These are phyloP conservation scores for Oscheius sp. DNA, from an alignment of 2,888 invertebrate genomes.

Conservation along the genomic window DNA sequence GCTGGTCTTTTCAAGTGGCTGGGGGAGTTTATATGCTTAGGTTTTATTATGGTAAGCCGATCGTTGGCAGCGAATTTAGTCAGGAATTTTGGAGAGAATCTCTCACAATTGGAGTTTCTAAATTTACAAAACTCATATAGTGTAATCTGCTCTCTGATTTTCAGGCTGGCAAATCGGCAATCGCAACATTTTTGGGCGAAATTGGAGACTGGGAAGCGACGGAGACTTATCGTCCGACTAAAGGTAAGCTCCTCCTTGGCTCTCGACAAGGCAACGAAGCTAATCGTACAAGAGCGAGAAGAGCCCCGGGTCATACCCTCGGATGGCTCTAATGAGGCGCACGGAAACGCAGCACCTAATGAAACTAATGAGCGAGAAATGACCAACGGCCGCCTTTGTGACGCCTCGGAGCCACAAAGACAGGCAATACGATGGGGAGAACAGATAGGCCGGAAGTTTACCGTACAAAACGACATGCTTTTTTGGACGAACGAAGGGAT, in stretches of 20 bases:
- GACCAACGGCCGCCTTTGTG: background rate
- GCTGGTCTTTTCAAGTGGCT: no score
- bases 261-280: background rate
- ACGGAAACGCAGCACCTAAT: constrained; percentile 26
- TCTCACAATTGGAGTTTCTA: no score
- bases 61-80: no score
- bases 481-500: background rate
- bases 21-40: no score
- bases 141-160: no score
- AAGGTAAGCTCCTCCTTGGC: no score
- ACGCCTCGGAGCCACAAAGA: background rate
- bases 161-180: constrained; percentile 57
- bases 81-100: no score
- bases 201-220: constrained; percentile 39
- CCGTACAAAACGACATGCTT: background rate
- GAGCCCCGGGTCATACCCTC: no score
- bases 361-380: constrained; percentile 32
- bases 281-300: background rate
- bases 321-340: constrained; percentile 17
- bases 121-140: background rate
- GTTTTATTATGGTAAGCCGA: no score
- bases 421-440: background rate
- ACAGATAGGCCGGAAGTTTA: background rate
- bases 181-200: constrained; percentile 55
- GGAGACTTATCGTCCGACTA: constrained; percentile 57